phyloP scores from a whole-genome alignment of 2,797 vertebrate genomes.

The Anabas testudineus region DNA sequence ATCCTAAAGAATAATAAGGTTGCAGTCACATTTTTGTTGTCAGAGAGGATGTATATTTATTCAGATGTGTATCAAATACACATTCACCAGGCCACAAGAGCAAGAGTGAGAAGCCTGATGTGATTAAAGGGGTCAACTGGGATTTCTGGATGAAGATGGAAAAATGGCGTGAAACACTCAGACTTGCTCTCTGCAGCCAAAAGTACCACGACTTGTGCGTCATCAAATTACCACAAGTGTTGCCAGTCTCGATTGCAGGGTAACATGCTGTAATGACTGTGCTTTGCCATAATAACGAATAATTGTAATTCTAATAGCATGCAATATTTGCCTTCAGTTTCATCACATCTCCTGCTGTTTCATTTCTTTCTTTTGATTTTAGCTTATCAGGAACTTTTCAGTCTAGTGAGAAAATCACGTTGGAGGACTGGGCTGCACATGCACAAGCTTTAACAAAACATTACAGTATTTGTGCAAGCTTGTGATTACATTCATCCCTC shows the following conservation, averaged over 20 bases:
- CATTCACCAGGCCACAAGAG: constrained; percentile 14
- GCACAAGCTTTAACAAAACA: constrained; percentile 35
- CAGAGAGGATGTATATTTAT: neutral
- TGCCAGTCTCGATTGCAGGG: constrained; percentile 81
- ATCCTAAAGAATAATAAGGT: neutral
- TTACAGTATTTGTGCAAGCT: constrained; percentile 26
- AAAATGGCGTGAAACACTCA: constrained; percentile 64
- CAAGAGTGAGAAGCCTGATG: constrained; percentile 30
- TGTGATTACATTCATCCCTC: constrained; percentile 50
- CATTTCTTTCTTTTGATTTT: constrained; percentile 23
- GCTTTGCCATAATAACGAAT: constrained; percentile 79
- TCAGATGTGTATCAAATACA: neutral
- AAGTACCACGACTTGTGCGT: constrained; percentile 73
- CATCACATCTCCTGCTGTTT: constrained; percentile 55
- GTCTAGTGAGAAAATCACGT: constrained; percentile 32
- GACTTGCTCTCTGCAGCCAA: constrained; percentile 64
- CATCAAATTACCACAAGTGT: constrained; percentile 77
- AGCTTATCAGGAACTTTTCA: constrained; percentile 61
- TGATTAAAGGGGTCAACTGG: constrained; percentile 60
- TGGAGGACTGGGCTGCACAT: constrained; percentile 28
- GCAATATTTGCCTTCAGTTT: constrained; percentile 66
- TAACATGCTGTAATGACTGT: constrained; percentile 72
- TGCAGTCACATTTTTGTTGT: neutral
- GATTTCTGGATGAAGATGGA: constrained; percentile 68
- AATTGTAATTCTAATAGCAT: constrained; percentile 77